A percentile compares a stretch with the other conserved stretches of the same genome.
These are phyloP conservation scores for Rhincodon typus DNA, from an alignment of 2,797 vertebrate genomes.

Conservation along the genomic window DNA sequence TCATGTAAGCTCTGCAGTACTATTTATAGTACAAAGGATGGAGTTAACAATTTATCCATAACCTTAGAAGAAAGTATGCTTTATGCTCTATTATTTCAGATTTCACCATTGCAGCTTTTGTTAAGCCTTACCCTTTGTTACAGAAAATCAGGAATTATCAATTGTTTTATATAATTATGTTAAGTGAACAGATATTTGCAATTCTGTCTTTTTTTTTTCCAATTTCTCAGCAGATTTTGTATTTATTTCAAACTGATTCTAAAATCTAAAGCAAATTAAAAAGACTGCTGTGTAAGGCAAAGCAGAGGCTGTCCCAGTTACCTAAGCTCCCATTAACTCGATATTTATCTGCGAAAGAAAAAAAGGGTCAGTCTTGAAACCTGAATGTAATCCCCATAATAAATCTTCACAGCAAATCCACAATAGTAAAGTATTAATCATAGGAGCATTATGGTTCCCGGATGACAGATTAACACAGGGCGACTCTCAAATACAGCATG, in stretches of 20 bases:
- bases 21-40: slow-evolving; percentile 14
- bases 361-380: slow-evolving; percentile 1
- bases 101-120: background rate
- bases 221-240: background rate
- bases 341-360: background rate
- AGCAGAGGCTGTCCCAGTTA: slow-evolving; percentile 6
- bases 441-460: background rate
- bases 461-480: background rate
- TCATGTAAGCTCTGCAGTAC: background rate
- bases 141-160: background rate
- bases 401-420: background rate
- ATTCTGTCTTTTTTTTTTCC: background rate
- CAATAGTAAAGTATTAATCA: background rate
- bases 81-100: background rate
- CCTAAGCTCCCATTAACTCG: background rate
- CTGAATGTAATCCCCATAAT: background rate
- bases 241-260: background rate
- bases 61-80: background rate
- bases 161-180: background rate
- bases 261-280: background rate
- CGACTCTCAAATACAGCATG: background rate
- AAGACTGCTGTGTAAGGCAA: background rate
- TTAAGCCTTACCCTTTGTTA: background rate
- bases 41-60: background rate
- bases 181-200: slow-evolving; percentile 11